Conservation (phyloP, 2,797 vertebrate species). For the Centropyge bicolor region DNA sequence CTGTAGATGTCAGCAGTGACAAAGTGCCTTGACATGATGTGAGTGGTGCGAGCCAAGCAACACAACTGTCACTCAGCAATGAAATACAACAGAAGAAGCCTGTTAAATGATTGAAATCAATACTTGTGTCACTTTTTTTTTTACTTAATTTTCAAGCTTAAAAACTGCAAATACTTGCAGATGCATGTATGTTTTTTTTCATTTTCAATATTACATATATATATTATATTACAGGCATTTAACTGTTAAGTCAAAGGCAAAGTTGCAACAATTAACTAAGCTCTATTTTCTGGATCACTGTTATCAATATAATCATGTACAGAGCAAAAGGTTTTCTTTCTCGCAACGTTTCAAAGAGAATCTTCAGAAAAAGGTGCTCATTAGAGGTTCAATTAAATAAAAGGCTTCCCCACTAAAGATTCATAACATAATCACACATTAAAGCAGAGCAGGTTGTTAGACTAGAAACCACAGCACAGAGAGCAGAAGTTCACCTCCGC, state of each 20-base stretch:
- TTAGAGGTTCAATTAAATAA: background rate
- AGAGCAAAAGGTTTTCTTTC: background rate
- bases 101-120: background rate
- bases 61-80: conserved; percentile 4
- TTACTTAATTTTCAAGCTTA: background rate
- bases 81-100: background rate
- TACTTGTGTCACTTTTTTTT: background rate
- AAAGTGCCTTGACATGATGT: conserved; percentile 49
- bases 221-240: background rate
- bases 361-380: background rate
- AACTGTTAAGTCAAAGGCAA: background rate
- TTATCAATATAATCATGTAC: background rate
- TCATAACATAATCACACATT: conserved; percentile 9
- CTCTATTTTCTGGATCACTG: background rate
- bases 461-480: conserved; percentile 54
- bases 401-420: background rate
- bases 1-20: conserved; percentile 78
- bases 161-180: background rate
- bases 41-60: background rate
- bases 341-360: background rate
- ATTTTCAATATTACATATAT: too few relatives aligned
- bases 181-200: background rate
- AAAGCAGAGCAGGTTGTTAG: conserved; percentile 30
- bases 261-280: background rate
- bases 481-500: conserved; percentile 32